Base-by-base conservation (phyloP, 2,888 invertebrate species). In the Selenia dentaria region DNA sequence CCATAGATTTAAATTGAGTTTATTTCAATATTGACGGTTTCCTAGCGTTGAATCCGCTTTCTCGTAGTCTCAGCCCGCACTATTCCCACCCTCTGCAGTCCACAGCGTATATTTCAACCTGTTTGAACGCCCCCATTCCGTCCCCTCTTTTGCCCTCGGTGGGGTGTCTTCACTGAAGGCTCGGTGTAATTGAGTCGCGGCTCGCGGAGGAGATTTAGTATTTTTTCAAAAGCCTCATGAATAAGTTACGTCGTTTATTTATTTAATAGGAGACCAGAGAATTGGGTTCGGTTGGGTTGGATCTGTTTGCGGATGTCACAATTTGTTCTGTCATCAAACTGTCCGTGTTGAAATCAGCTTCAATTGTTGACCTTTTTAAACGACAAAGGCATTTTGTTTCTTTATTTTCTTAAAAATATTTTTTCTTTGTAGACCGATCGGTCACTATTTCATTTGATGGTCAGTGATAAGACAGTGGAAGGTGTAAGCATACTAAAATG, bases 51-150 rank as follows among this genome's bases (percentile, higher is more conserved):
- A n/a, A n/a, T n/a, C n/a, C n/a, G n/a, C n/a, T n/a, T n/a, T n/a
- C n/a, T n/a, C n/a, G n/a, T n/a, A n/a, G n/a, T n/a, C n/a, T n/a
- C n/a, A n/a, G n/a, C 43, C 34, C 22, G 13, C 28, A 16, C 42
- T 35, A 5, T 38, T 8, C 29, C 10, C 25, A 10, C 25, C 25
- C 25, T 25, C 25, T 3, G 3, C 25, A 9, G 25, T 25, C 25
- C 25, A 25, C 25, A 25, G 40, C 16, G 26, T 28, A 48, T 38
- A 42, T 48, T 39, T 39, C 50, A 52, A 52, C 55, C 52, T 52
- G 55, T 50, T 55, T 47, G 47, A 38, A 39, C 54, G 36, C 32
- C 37, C 35, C 31, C 34, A 27, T 29, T 25, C 16, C 5, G 13
- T 9, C 14, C 22, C 22, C 22, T 1, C 8, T 2, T 14, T 3